These are phyloP conservation scores for Lepidothrix coronata DNA, from an alignment of 2,113 vertebrate genomes.

Conservation along the genomic window DNA sequence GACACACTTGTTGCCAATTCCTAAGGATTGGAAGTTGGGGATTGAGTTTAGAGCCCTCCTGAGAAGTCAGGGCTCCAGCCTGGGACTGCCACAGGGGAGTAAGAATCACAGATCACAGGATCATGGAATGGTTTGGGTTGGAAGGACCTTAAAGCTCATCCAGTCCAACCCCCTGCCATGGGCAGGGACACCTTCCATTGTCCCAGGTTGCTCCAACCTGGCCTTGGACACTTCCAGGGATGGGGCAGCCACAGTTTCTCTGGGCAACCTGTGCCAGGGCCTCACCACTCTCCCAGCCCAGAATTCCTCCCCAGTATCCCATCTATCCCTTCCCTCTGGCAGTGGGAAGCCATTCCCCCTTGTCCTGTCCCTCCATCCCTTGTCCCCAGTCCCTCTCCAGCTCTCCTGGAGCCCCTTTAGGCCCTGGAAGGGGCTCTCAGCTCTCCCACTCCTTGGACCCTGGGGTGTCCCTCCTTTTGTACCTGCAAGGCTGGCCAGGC, in stretches of 20 bases:
- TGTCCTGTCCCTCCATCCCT: not conserved
- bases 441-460: too few relatives aligned
- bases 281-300: not conserved
- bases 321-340: not conserved
- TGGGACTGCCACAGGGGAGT: not conserved
- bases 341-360: not conserved
- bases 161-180: not conserved
- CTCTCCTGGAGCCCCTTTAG: not conserved
- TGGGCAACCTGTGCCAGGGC: not conserved
- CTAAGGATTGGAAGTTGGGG: not conserved
- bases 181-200: not conserved
- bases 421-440: not conserved
- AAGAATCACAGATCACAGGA: not conserved
- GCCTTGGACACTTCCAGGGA: not conserved
- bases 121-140: not conserved
- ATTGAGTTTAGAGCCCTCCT: not conserved
- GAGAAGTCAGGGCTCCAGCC: not conserved
- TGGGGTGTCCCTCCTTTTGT: too few relatives aligned
- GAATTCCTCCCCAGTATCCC: not conserved
- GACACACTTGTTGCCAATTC: rapidly evolving
- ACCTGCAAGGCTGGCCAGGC: too few relatives aligned
- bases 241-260: not conserved
- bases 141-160: rapidly evolving
- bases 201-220: not conserved
- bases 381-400: not conserved